Conservation (phyloP, 2,797 vertebrate genomes). For the Pelodytes ibericus region DNA sequence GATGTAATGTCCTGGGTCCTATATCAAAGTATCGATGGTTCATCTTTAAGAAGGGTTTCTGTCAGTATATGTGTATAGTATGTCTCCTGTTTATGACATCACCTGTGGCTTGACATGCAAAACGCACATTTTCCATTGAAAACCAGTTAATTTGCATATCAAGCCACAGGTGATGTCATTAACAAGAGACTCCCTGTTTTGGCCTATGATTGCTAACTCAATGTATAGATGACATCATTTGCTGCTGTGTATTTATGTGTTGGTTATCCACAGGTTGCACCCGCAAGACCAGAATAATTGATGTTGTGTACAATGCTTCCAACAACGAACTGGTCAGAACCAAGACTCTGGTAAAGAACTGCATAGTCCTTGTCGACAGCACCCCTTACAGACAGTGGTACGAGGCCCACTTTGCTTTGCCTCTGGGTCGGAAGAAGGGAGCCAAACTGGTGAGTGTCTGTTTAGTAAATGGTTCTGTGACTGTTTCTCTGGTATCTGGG, state of each 20-base stretch:
- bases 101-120: no score
- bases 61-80: no score
- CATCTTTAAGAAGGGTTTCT: no score
- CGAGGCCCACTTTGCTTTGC: slow-evolving; percentile 92
- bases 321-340: slow-evolving; percentile 98
- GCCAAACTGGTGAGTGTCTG: slow-evolving; percentile 86
- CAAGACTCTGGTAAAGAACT: slow-evolving; percentile 98
- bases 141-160: no score
- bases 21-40: no score
- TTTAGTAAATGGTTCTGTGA: background rate
- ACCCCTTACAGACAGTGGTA: slow-evolving; percentile 97
- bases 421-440: slow-evolving; percentile 96
- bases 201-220: no score
- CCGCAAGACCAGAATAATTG: slow-evolving; percentile 96
- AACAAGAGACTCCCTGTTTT: no score
- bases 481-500: background rate
- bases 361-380: slow-evolving; percentile 91
- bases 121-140: no score
- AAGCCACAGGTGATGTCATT: no score
- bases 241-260: slow-evolving; percentile 1
- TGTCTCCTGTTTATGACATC: no score
- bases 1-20: no score
- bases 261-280: slow-evolving; percentile 84
- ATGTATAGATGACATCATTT: no score
- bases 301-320: slow-evolving; percentile 97